phyloP scores from a whole-genome alignment of 2,888 invertebrate genomes.

The Ophonus ardosiacus region DNA sequence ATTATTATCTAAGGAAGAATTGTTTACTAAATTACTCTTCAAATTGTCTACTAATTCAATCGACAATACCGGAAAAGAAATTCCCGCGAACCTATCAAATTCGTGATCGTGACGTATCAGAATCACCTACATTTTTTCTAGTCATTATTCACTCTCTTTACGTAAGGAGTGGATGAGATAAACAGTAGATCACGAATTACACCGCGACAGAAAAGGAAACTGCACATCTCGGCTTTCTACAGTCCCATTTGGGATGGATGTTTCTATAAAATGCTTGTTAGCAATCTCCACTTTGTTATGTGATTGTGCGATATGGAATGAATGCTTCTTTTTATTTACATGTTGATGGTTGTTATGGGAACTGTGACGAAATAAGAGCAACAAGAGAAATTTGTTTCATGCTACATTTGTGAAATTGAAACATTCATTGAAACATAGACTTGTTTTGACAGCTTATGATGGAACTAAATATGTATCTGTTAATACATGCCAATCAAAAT shows the following conservation, averaged over 20 bases:
- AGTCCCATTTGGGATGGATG: constrained; percentile 6
- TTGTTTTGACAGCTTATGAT: not conserved
- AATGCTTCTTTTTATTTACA: constrained; percentile 23
- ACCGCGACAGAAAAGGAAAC: constrained; percentile 13
- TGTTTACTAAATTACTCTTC: not conserved
- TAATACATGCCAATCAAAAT: not conserved
- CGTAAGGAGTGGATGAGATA: constrained; percentile 29
- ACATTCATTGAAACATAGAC: not conserved
- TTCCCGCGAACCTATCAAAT: constrained; percentile 3
- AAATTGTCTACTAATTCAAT: not conserved
- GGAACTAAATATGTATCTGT: not conserved
- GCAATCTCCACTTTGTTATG: constrained; percentile 18
- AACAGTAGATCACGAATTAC: constrained; percentile 44
- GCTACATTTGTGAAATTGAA: not conserved
- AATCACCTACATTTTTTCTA: constrained; percentile 17
- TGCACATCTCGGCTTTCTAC: constrained; percentile 29
- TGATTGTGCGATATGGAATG: constrained; percentile 43
- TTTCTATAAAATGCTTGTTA: constrained; percentile 43
- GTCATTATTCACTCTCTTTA: constrained; percentile 30
- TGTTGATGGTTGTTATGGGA: constrained; percentile 4
- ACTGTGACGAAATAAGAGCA: constrained; percentile 7
- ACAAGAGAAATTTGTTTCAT: not conserved
- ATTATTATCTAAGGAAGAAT: not conserved
- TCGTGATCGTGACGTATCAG: constrained; percentile 27
- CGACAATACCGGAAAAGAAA: constrained; percentile 22